Percentiles rank a stretch among this genome's conserved stretches.
Evolutionary conservation across 2,888 invertebrate species (phyloP).

Genomic region (Temnothorax ravouxi): DNA sequence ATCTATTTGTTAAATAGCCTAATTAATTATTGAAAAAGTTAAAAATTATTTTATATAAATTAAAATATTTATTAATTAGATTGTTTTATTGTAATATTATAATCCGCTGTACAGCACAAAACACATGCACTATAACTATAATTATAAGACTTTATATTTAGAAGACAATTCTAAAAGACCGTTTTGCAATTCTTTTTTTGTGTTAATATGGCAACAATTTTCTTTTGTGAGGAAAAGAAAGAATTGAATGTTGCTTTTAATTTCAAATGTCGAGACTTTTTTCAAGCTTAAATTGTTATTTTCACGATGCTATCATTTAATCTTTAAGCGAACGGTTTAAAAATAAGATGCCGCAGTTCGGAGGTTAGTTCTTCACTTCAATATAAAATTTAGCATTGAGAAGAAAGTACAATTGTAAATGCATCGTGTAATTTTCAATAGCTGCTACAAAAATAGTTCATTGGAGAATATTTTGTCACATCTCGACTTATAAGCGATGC

Average conservation of each 20-base stretch:
- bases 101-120: background rate
- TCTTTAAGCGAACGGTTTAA: background rate
- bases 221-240: background rate
- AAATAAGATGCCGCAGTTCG: background rate
- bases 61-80: background rate
- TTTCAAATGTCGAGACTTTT: background rate
- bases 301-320: constrained; percentile 21
- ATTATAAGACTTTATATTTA: background rate
- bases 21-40: background rate
- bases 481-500: background rate
- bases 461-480: background rate
- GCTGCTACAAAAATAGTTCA: background rate
- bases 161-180: background rate
- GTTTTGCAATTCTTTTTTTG: background rate
- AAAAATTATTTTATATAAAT: background rate
- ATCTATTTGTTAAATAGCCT: background rate
- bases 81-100: background rate
- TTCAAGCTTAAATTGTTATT: constrained; percentile 32
- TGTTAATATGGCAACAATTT: background rate
- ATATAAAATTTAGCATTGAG: background rate
- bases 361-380: background rate
- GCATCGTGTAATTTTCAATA: background rate
- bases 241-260: constrained; percentile 26
- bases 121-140: background rate
- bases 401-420: background rate